These are phyloP conservation scores for Podarcis muralis DNA, from an alignment of 2,113 vertebrate genomes.

Conservation along the genomic window DNA sequence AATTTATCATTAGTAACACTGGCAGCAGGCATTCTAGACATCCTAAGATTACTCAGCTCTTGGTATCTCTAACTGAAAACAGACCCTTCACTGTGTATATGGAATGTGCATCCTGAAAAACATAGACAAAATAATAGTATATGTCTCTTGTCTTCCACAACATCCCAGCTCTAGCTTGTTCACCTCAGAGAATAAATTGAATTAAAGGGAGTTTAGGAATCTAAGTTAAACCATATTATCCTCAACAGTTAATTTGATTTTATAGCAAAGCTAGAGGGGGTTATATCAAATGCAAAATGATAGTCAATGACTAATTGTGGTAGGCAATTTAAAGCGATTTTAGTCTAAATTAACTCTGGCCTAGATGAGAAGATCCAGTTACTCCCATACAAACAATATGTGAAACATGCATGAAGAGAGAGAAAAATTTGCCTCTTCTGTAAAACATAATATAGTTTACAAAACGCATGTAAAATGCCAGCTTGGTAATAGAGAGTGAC, in stretches of 20 bases:
- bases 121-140: conserved; percentile 12
- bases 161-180: conserved; percentile 26
- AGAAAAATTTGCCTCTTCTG: neutral
- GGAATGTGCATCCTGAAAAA: conserved; percentile 3
- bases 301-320: conserved; percentile 17
- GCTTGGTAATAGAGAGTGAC: conserved; percentile 14
- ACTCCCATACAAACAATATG: neutral
- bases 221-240: conserved; percentile 29
- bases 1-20: conserved; percentile 33
- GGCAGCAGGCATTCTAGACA: conserved; percentile 12
- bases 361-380: conserved; percentile 8
- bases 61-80: neutral
- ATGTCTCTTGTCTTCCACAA: neutral
- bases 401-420: neutral
- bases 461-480: conserved; percentile 15
- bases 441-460: conserved; percentile 10
- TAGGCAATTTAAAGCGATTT: conserved; percentile 28
- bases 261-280: conserved; percentile 16
- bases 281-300: conserved; percentile 28
- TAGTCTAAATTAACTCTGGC: neutral
- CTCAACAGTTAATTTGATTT: conserved; percentile 18
- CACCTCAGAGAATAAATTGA: conserved; percentile 23
- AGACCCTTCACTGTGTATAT: neutral
- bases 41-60: conserved; percentile 11
- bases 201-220: conserved; percentile 36